These are phyloP conservation scores for Parus major DNA, from an alignment of 2,113 vertebrate genomes.

Conservation along the genomic window DNA sequence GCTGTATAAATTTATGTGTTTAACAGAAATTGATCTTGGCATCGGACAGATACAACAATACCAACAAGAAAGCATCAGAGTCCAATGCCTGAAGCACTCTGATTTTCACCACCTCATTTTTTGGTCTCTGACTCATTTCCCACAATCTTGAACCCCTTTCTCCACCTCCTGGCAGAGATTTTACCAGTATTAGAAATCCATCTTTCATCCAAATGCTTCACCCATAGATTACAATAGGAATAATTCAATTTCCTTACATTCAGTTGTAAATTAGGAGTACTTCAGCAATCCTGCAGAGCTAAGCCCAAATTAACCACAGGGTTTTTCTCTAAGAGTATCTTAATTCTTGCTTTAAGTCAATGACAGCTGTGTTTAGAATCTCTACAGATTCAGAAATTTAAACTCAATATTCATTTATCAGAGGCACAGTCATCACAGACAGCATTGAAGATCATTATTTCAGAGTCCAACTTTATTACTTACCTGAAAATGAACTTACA, in stretches of 20 bases:
- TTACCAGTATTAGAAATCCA: background rate
- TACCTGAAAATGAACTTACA: background rate
- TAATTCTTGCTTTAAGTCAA: background rate
- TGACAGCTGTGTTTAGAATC: background rate
- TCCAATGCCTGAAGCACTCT: background rate
- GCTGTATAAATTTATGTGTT: background rate
- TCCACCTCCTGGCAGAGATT: background rate
- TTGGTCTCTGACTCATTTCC: background rate
- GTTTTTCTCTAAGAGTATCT: background rate
- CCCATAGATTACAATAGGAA: background rate
- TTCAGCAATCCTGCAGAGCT: background rate
- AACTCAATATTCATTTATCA: background rate
- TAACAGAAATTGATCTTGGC: background rate
- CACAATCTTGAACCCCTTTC: background rate
- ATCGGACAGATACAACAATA: background rate
- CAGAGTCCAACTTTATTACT: background rate
- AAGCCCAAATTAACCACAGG: background rate
- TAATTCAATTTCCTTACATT: background rate
- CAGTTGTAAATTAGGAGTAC: background rate
- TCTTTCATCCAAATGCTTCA: background rate
- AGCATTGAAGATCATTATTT: fast-evolving
- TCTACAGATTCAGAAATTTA: background rate
- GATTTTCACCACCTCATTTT: background rate
- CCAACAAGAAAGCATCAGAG: background rate
- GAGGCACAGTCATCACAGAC: background rate